Percentiles rank a stretch among this genome's conserved stretches.
These are phyloP conservation scores for Ligdia adustata DNA, from an alignment of 2,888 invertebrate species.

Conservation along the genomic window DNA sequence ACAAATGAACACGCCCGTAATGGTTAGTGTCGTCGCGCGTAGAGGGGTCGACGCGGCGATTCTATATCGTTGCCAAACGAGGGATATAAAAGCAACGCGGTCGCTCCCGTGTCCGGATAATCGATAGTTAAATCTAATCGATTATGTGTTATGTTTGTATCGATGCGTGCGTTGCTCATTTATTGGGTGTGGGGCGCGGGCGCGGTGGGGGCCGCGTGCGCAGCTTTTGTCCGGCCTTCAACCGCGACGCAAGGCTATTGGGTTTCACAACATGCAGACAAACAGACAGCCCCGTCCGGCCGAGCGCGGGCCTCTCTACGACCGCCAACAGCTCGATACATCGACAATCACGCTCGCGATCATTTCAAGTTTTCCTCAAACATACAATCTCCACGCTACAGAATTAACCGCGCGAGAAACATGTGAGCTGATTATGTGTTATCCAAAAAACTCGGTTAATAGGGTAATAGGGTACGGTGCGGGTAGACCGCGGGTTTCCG, in stretches of 20 bases:
- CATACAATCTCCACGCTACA: conserved; percentile 33
- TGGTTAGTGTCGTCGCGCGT: conserved; percentile 24
- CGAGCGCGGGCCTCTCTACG: conserved; percentile 49
- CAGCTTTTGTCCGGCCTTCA: conserved; percentile 74
- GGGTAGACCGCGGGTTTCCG: conserved; percentile 76
- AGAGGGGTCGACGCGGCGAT: conserved; percentile 24
- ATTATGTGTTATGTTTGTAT: too few relatives aligned
- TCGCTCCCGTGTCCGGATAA: conserved; percentile 31
- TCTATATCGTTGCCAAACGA: conserved; percentile 42
- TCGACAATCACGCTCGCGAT: conserved; percentile 23
- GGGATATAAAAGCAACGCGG: conserved; percentile 31
- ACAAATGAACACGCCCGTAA: conserved; percentile 41
- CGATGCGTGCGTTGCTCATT: conserved; percentile 57
- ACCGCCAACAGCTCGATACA: conserved; percentile 27
- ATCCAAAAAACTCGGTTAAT: conserved; percentile 66
- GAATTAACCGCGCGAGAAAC: conserved; percentile 49
- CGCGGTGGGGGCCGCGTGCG: conserved; percentile 53
- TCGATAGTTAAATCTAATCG: conserved; percentile 53
- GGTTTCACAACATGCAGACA: conserved; percentile 69
- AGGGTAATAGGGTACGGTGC: conserved; percentile 61
- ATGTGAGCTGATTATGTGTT: conserved; percentile 67
- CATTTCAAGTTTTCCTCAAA: conserved; percentile 13
- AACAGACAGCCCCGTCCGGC: conserved; percentile 53
- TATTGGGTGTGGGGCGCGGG: conserved; percentile 50
- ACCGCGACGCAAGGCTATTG: conserved; percentile 70